These are phyloP conservation scores for Sebastes fasciatus DNA, from an alignment of 2,113 vertebrate species.

Conservation along the genomic window DNA sequence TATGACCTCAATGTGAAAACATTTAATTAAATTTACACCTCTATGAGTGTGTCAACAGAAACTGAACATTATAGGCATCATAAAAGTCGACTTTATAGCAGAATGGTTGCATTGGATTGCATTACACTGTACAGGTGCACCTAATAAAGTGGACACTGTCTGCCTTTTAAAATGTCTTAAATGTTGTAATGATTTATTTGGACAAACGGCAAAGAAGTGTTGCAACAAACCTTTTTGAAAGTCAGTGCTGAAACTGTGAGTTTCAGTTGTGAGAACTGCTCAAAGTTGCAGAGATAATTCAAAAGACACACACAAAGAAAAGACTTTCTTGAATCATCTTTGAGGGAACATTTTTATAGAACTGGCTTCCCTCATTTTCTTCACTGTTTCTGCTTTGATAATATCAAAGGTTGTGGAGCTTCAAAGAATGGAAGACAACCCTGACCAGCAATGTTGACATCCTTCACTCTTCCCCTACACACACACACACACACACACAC, in stretches of 20 bases:
- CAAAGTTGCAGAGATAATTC: constrained; percentile 18
- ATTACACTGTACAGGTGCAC: neutral
- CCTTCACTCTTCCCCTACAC: neutral
- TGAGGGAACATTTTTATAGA: constrained; percentile 32
- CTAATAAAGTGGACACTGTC: neutral
- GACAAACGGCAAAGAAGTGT: neutral
- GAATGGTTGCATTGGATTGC: neutral
- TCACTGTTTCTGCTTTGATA: constrained; percentile 24
- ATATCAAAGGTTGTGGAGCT: constrained; percentile 35
- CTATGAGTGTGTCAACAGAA: neutral
- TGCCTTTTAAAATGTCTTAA: neutral
- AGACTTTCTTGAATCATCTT: constrained; percentile 16
- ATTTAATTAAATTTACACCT: neutral
- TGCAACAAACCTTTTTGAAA: neutral
- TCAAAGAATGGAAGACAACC: constrained; percentile 25
- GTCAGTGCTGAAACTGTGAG: neutral
- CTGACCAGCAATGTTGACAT: constrained; percentile 27
- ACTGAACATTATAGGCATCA: neutral
- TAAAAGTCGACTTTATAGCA: neutral
- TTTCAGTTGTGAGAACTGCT: constrained; percentile 14
- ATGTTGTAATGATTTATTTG: neutral
- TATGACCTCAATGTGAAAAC: neutral
- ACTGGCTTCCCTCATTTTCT: constrained; percentile 26
- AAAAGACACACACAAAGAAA: constrained; percentile 29
- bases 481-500: neutral